Percentiles rank a stretch among this genome's conserved stretches.
phyloP scores from a whole-genome alignment of 2,113 vertebrate species.

The Vidua chalybeata region DNA sequence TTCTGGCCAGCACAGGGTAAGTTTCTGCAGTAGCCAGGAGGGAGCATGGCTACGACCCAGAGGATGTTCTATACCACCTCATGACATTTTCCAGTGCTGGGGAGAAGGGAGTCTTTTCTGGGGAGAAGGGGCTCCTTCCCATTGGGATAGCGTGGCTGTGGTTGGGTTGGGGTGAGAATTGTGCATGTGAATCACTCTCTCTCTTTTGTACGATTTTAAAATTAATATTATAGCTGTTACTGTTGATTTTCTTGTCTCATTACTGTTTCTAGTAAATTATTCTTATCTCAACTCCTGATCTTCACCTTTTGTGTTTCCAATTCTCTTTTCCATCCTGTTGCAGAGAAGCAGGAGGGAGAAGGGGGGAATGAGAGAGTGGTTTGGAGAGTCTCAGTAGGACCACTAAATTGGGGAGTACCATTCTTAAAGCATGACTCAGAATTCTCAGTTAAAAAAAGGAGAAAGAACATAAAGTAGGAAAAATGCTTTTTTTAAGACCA shows the following conservation, averaged over 20 bases:
- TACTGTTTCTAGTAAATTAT: not conserved
- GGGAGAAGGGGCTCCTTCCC: not conserved
- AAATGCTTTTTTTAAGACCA: not conserved
- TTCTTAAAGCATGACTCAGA: not conserved
- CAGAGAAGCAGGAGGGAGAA: not conserved
- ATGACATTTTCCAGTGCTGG: not conserved
- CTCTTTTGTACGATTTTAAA: not conserved
- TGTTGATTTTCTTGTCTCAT: not conserved
- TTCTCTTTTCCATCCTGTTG: not conserved
- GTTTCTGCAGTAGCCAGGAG: not conserved
- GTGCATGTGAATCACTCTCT: not conserved
- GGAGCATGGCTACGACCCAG: not conserved
- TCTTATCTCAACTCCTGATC: not conserved
- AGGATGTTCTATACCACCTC: not conserved
- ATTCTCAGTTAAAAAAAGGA: not conserved
- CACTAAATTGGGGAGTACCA: not conserved
- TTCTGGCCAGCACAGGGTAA: not conserved
- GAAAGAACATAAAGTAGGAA: not conserved
- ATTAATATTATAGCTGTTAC: not conserved
- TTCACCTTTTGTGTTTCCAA: not conserved
- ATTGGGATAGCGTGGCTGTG: rapidly evolving
- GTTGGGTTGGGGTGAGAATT: not conserved
- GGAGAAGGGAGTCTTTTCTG: not conserved
- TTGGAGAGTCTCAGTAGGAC: not conserved
- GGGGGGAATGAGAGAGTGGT: not conserved